Evolutionary conservation across 2,888 invertebrate species (phyloP).

Genomic region (Hyposoter didymator): DNA sequence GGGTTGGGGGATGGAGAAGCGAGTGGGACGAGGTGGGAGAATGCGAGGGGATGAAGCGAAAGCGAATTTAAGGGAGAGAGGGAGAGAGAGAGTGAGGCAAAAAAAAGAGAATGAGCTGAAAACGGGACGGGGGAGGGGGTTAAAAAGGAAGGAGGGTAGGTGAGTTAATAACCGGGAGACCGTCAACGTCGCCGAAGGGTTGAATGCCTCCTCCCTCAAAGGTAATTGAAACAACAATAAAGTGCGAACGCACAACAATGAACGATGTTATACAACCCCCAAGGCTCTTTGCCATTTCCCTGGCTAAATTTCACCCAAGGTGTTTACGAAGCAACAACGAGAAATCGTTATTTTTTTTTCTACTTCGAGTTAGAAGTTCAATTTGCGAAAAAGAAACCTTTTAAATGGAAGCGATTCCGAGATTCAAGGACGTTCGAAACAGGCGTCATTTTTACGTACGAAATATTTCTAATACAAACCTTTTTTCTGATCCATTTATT

Average conservation of each 20-base stretch:
- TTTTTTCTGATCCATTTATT: too few species aligned
- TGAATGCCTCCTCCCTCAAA: slow-evolving; percentile 64
- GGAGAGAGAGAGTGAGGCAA: slow-evolving; percentile 60
- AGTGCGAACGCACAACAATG: slow-evolving; percentile 76
- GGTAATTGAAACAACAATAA: slow-evolving; percentile 81
- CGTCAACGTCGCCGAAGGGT: slow-evolving; percentile 70
- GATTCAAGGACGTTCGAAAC: not conserved
- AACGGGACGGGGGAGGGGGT: slow-evolving; percentile 68
- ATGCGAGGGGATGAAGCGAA: slow-evolving; percentile 61
- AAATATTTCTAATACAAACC: too few species aligned
- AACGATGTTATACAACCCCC: slow-evolving; percentile 73
- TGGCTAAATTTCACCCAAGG: slow-evolving; percentile 11
- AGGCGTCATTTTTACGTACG: not conserved
- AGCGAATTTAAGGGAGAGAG: slow-evolving; percentile 67
- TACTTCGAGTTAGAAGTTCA: not conserved
- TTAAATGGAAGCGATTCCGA: not conserved
- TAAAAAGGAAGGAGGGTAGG: slow-evolving; percentile 66
- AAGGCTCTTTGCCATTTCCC: slow-evolving; percentile 69
- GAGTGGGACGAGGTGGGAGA: slow-evolving; percentile 63
- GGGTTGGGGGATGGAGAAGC: slow-evolving; percentile 23
- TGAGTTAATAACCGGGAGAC: slow-evolving; percentile 71
- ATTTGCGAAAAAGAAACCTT: not conserved
- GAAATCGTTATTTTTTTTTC: slow-evolving; percentile 3
- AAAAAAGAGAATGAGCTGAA: slow-evolving; percentile 65
- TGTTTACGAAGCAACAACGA: slow-evolving; percentile 7